Evolutionary conservation across 2,797 vertebrate species (phyloP).

Genomic region (Myoxocephalus aenaeus): DNA sequence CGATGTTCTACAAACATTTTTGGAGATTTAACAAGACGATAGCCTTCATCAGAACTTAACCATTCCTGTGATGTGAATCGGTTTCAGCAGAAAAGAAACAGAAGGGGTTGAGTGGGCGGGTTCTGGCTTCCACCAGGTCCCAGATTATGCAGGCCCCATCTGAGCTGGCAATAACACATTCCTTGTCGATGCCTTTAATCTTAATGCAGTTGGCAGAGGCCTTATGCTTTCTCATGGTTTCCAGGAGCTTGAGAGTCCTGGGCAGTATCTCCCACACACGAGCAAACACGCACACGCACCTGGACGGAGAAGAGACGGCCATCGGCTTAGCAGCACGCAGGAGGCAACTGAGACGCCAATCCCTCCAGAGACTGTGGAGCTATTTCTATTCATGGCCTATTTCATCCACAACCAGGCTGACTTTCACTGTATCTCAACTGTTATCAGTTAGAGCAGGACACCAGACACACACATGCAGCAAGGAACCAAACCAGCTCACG

Average conservation of each 20-base stretch:
- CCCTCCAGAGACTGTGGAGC: conserved; percentile 63
- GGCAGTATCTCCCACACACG: conserved; percentile 80
- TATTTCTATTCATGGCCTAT: conserved; percentile 79
- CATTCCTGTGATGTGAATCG: conserved; percentile 36
- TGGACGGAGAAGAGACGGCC: conserved; percentile 66
- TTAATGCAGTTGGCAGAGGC: conserved; percentile 84
- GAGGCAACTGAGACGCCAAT: conserved; percentile 59
- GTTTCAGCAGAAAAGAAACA: conserved; percentile 54
- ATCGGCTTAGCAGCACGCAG: conserved; percentile 44
- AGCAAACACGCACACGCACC: conserved; percentile 55
- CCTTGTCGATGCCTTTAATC: conserved; percentile 83
- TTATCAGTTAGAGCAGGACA: conserved; percentile 50
- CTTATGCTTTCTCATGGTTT: conserved; percentile 82
- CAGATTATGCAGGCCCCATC: conserved; percentile 79
- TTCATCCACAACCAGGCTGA: conserved; percentile 73
- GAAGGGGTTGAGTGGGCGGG: conserved; percentile 66
- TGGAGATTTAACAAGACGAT: conserved; percentile 27
- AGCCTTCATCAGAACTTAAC: conserved; percentile 18
- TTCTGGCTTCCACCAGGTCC: conserved; percentile 84
- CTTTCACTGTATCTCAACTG: conserved; percentile 64
- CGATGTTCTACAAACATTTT: conserved; percentile 17
- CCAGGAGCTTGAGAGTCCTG: conserved; percentile 75
- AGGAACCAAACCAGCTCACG: conserved; percentile 22
- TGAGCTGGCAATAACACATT: conserved; percentile 86
- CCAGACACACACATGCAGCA: conserved; percentile 32